A percentile compares a stretch with the other conserved stretches of the same genome.
These are phyloP conservation scores for Antennarius striatus DNA, from an alignment of 2,113 vertebrate genomes.

Conservation along the genomic window DNA sequence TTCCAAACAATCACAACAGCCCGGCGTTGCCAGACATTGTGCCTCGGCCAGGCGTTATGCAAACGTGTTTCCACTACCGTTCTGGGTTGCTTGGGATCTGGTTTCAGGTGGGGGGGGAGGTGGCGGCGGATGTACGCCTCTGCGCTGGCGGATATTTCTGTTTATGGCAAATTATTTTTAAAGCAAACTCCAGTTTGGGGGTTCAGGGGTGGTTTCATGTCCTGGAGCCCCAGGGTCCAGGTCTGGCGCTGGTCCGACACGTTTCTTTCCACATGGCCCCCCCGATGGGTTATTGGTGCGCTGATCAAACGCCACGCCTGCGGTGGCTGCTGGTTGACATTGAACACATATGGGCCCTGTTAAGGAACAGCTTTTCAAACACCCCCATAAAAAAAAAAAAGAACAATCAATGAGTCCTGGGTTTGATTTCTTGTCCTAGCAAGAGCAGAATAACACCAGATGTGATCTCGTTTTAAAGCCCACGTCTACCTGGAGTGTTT, in stretches of 20 bases:
- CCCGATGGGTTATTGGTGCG: not conserved
- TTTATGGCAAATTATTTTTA: not conserved
- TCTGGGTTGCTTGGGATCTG: slow-evolving; percentile 12
- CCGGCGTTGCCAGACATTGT: slow-evolving; percentile 45
- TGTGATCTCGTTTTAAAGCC: too few relatives aligned
- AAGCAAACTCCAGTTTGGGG: slow-evolving; percentile 12
- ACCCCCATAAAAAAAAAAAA: slow-evolving; percentile 33
- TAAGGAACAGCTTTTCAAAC: slow-evolving; percentile 27
- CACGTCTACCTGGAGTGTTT: too few relatives aligned
- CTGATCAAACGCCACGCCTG: slow-evolving; percentile 58
- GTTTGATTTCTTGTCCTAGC: slow-evolving; percentile 9
- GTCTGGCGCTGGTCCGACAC: slow-evolving; percentile 3
- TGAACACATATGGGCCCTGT: slow-evolving; percentile 51
- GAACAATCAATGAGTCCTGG: slow-evolving; percentile 33
- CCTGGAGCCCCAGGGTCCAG: slow-evolving; percentile 16
- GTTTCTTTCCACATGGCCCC: slow-evolving; percentile 37
- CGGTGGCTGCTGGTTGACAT: slow-evolving; percentile 45
- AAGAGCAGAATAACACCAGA: too few relatives aligned
- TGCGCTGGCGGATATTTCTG: slow-evolving; percentile 1
- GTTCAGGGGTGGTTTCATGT: not conserved
- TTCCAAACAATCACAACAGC: slow-evolving; percentile 39
- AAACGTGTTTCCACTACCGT: slow-evolving; percentile 43
- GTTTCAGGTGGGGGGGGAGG: slow-evolving; percentile 11
- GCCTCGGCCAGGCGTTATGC: slow-evolving; percentile 32
- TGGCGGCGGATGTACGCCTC: not conserved